A percentile compares a stretch with the other conserved stretches of the same genome.
phyloP scores from a whole-genome alignment of 2,888 invertebrate species.

The Cryptocheilus praepositus region DNA sequence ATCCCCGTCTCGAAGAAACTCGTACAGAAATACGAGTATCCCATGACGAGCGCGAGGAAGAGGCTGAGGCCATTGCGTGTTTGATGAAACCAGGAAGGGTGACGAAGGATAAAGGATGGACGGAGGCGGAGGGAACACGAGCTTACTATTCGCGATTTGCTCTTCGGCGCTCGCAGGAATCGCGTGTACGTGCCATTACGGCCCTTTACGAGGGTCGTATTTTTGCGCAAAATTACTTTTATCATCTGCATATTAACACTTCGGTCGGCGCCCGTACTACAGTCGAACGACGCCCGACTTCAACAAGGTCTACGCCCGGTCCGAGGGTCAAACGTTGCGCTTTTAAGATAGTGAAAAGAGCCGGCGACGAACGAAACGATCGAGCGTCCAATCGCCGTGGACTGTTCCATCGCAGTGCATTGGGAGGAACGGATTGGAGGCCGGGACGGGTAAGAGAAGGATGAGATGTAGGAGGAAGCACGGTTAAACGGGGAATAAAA shows the following conservation, averaged over 20 bases:
- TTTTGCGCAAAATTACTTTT: conserved; percentile 49
- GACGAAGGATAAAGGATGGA: background rate
- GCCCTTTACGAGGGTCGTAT: conserved; percentile 43
- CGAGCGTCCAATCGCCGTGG: conserved; percentile 12
- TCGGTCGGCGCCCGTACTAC: background rate
- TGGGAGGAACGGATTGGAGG: background rate
- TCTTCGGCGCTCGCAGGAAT: conserved; percentile 19
- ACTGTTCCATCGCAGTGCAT: background rate
- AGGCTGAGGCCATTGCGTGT: conserved; percentile 26
- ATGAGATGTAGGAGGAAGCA: background rate
- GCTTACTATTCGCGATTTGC: conserved; percentile 26
- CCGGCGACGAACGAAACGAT: conserved; percentile 22
- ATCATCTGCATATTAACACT: conserved; percentile 53
- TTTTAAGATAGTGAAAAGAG: background rate
- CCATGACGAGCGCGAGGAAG: conserved; percentile 20
- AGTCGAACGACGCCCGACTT: too few species aligned
- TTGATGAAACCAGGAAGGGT: background rate
- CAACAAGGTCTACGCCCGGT: conserved; percentile 4
- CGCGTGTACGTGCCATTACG: conserved; percentile 48
- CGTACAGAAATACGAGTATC: conserved; percentile 33
- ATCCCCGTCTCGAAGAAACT: too few species aligned
- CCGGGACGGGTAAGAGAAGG: background rate
- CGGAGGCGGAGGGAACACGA: conserved; percentile 7
- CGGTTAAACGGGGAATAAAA: conserved; percentile 22
- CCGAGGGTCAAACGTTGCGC: background rate